Percentiles rank a stretch among this genome's conserved stretches.
Conservation (phyloP, 1,140 invertebrate species). For the Musca domestica region DNA sequence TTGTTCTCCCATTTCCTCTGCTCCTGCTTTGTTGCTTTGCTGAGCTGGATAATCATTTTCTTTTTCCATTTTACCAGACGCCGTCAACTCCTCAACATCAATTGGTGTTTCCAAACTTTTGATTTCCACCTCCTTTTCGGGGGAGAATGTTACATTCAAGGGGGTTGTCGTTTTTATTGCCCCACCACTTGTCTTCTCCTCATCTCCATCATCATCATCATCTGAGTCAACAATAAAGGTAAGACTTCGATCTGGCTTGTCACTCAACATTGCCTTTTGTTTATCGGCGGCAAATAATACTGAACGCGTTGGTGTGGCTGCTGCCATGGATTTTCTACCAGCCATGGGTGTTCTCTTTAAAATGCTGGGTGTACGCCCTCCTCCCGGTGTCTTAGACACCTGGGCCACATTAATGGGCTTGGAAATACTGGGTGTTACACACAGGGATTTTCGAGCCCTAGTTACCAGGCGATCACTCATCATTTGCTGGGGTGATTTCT, state of each 20-base stretch:
- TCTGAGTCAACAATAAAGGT: slow-evolving; percentile 24
- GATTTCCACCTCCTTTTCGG: neutral
- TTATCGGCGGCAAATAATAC: neutral
- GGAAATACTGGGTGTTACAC: slow-evolving; percentile 29
- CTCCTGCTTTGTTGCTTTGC: too few species aligned
- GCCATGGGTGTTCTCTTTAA: neutral
- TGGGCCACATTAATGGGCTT: neutral
- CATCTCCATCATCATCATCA: slow-evolving; percentile 4
- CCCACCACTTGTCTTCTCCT: too few species aligned
- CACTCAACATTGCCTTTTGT: neutral
- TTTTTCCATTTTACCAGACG: neutral
- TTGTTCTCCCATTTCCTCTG: neutral
- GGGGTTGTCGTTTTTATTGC: neutral
- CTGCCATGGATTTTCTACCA: neutral
- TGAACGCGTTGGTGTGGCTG: too few species aligned
- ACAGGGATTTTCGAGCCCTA: slow-evolving; percentile 40
- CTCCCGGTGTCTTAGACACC: neutral
- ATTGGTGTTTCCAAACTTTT: neutral
- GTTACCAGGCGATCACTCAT: slow-evolving; percentile 30
- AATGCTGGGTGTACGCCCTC: neutral
- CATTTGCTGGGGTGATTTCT: slow-evolving; percentile 8
- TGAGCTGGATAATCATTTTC: too few species aligned
- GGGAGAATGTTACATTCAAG: slow-evolving; percentile 9
- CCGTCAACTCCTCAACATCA: neutral
- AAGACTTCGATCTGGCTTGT: slow-evolving; percentile 17